Evolutionary conservation across 2,797 vertebrate genomes (phyloP), one percentile per base, ranked within the genome.

Genomic region (Remorina albescens): DNA sequence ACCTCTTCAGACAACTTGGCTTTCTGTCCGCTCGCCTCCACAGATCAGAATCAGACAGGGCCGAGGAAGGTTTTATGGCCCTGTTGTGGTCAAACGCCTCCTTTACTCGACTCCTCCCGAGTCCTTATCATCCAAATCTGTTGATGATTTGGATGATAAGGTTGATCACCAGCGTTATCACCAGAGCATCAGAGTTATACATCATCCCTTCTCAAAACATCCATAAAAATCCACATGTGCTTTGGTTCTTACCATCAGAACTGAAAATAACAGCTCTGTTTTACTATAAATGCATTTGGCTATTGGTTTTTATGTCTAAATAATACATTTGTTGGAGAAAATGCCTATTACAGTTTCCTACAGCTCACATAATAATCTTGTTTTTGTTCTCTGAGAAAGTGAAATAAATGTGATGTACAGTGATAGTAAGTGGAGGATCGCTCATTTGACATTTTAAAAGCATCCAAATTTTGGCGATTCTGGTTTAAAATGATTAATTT

Each of bases 1-100:
- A 84, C 77, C 88, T 85, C 83, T 90, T 90, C 72, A 89, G 53
- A 70, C 34, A 42, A 61, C 64, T 75, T 67, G 71, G 67, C 71
- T 26, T 36, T 57, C 47, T 77, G 75, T 41, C 6, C 16, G 3
- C 55, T 53, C 44, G 21, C 53, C 68, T 46, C 13, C 32, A 60
- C 2, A 28, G 21, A 76, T 80, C 72, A 68, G 37, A 63, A 76
- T 80, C 72, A 68, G 37, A 63, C 25, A 16, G 30, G 51, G 60
- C 36, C 11, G 34, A 59, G 57, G 51, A 34, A 30, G 16, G 13
- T 5, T 47, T 39, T 25, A 54, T 44, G 47, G 39, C 25, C n/a
- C 16, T 2, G 19, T 58, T 30, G 50, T 62, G 19, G 5, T 46
- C 30, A 8, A 57, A 68, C 26, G 62, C 32, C 15, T n/a, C 34